Percentiles rank a stretch among this genome's conserved stretches.
Evolutionary conservation across 1,140 invertebrate genomes (phyloP).

Genomic region (Eupeodes corollae): DNA sequence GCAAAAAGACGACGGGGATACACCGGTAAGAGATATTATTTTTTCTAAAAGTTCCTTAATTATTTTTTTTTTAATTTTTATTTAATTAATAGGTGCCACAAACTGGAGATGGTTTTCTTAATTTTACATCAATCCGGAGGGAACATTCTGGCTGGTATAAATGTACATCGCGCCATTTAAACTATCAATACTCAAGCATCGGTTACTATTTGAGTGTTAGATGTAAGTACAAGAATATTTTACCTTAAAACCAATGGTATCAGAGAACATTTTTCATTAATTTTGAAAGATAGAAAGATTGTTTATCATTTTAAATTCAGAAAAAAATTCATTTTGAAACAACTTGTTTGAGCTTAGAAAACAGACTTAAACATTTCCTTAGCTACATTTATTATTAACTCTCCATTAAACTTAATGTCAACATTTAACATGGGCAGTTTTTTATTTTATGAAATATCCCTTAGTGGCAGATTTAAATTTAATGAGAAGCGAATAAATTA

Average conservation of each 20-base stretch:
- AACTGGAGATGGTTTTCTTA: conserved; percentile 64
- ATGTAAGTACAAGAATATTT: conserved; percentile 50
- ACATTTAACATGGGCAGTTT: no score
- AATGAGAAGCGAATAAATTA: no score
- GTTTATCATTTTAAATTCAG: no score
- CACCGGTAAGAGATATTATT: conserved; percentile 43
- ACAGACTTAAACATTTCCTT: no score
- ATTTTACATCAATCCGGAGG: conserved; percentile 63
- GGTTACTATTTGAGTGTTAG: conserved; percentile 80
- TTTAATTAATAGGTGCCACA: conserved; percentile 43
- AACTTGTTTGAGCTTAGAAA: no score
- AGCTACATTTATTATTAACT: no score
- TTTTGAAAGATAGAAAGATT: no score
- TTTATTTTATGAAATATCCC: no score
- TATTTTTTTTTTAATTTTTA: neutral
- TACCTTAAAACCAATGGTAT: neutral
- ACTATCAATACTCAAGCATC: conserved; percentile 74
- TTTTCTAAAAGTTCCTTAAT: neutral
- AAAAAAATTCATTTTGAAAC: no score
- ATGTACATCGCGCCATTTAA: conserved; percentile 68
- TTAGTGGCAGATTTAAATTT: no score
- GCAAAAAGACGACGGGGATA: conserved; percentile 55
- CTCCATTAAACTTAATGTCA: no score
- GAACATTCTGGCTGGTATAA: conserved; percentile 82
- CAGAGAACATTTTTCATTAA: neutral